These are phyloP conservation scores for Cacoxenus indagator DNA, from an alignment of 2,888 invertebrate genomes.

Conservation along the genomic window DNA sequence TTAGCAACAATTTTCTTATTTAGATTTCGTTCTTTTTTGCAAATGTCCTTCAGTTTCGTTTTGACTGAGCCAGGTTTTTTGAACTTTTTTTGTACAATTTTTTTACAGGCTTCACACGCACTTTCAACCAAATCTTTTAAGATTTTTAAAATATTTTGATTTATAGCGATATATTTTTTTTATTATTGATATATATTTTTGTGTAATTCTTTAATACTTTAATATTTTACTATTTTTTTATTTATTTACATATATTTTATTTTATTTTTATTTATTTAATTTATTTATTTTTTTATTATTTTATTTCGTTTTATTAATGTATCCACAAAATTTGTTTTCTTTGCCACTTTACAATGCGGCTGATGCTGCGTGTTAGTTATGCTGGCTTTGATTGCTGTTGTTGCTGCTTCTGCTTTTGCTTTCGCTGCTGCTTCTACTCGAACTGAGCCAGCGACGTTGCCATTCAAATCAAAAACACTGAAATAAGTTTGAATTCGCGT, in stretches of 20 bases:
- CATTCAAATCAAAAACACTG: slow-evolving; percentile 70
- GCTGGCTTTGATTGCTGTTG: neutral
- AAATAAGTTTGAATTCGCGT: slow-evolving; percentile 69
- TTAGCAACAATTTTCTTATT: too few relatives aligned
- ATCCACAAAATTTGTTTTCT: neutral
- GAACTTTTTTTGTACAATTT: too few relatives aligned
- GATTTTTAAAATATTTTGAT: too few relatives aligned
- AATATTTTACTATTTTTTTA: too few relatives aligned
- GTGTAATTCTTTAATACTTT: too few relatives aligned
- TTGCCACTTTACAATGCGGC: neutral
- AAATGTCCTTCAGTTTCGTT: too few relatives aligned
- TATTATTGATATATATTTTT: too few relatives aligned
- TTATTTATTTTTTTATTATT: neutral
- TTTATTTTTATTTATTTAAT: neutral
- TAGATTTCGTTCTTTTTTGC: too few relatives aligned
- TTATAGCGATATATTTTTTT: too few relatives aligned
- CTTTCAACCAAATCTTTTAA: too few relatives aligned
- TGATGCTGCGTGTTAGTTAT: neutral
- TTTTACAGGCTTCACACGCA: too few relatives aligned
- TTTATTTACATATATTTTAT: neutral
- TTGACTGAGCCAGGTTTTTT: too few relatives aligned
- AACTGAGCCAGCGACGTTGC: slow-evolving; percentile 50
- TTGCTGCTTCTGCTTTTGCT: slow-evolving; percentile 15
- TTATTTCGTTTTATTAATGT: neutral
- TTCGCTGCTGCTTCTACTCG: slow-evolving; percentile 7